Base-by-base conservation (phyloP, 2,888 invertebrate species). In the Chrysotoxum bicinctum region DNA sequence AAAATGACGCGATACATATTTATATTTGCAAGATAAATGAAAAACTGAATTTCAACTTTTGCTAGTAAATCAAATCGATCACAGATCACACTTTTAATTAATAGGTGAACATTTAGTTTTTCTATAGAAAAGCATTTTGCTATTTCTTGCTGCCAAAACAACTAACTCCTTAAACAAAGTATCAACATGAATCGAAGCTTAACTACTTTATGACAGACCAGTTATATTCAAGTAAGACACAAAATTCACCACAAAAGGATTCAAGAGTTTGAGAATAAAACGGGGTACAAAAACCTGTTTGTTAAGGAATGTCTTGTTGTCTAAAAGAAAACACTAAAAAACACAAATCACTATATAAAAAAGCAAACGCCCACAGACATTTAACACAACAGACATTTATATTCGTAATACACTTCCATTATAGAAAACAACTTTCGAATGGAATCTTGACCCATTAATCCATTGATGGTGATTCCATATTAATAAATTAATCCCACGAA, bases 371-470 rank as follows among this genome's bases (percentile, higher is more conserved):
- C 16, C 12, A 43, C 30, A 43, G 23, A 43, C n/a, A 26, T 16
- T 16, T 16, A 14, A 30, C 64, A 66, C 58, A 19, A 23, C 48
- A 16, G 16, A 50, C 30, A 45, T 19, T 35, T 23, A 35, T 66
- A 35, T 66, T 66, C 48, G 48, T 66, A 48, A 66, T 48, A 48
- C 5, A 48, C 12, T 48, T 48, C 32, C 14, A 48, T 66, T 43
- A 16, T 43, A 43, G 12, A 64, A 64, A 64, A 64, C 64, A 64
- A 66, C 66, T 66, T 66, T 66, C 66, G 19, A 66, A 66, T 50
- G 66, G 66, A 66, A 66, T 66, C 66, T 66, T 66, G 66, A 66
- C 66, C 50, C 50, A 66, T 66, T 50, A 48, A 50, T 66, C 50
- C 35, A 37, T 21, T 37, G 66, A 50, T 66, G 66, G 48, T 50